These are phyloP conservation scores for Pholis gunnellus DNA, from an alignment of 2,113 vertebrate genomes.

Conservation along the genomic window DNA sequence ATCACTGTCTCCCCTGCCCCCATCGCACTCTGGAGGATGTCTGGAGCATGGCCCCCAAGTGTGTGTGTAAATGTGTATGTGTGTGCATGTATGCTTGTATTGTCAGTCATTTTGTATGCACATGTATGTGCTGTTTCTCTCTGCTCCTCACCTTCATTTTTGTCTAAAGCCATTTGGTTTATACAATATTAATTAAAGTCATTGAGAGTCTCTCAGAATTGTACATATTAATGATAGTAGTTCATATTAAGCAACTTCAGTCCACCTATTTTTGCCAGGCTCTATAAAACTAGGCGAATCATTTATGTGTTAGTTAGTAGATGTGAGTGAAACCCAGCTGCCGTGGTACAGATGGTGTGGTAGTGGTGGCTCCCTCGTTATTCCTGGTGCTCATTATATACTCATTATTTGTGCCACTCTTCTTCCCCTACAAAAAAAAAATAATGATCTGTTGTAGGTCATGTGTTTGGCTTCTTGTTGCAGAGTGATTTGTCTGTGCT, in stretches of 20 bases:
- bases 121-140: slow-evolving; percentile 12
- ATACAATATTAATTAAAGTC: slow-evolving; percentile 59
- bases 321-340: slow-evolving; percentile 29
- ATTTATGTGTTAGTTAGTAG: slow-evolving; percentile 34
- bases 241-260: slow-evolving; percentile 46
- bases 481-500: background rate
- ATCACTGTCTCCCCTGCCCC: slow-evolving; percentile 78
- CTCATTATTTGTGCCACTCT: slow-evolving; percentile 58
- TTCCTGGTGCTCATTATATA: slow-evolving; percentile 62
- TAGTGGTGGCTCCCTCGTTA: slow-evolving; percentile 41
- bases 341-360: slow-evolving; percentile 47
- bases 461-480: slow-evolving; percentile 12
- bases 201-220: slow-evolving; percentile 47
- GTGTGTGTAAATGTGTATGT: slow-evolving; percentile 30
- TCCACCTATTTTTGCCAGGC: slow-evolving; percentile 44
- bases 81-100: background rate
- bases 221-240: slow-evolving; percentile 59
- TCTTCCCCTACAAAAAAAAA: slow-evolving; percentile 50
- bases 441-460: slow-evolving; percentile 48
- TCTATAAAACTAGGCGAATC: slow-evolving; percentile 38
- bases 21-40: slow-evolving; percentile 76
- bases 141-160: slow-evolving; percentile 22
- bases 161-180: slow-evolving; percentile 25
- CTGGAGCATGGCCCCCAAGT: slow-evolving; percentile 63
- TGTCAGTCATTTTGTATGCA: slow-evolving; percentile 18